A percentile compares a stretch with the other conserved stretches of the same genome.
Conservation (phyloP, 37 sponge, comb jelly and placozoan genomes). For the Geodia barretti region DNA sequence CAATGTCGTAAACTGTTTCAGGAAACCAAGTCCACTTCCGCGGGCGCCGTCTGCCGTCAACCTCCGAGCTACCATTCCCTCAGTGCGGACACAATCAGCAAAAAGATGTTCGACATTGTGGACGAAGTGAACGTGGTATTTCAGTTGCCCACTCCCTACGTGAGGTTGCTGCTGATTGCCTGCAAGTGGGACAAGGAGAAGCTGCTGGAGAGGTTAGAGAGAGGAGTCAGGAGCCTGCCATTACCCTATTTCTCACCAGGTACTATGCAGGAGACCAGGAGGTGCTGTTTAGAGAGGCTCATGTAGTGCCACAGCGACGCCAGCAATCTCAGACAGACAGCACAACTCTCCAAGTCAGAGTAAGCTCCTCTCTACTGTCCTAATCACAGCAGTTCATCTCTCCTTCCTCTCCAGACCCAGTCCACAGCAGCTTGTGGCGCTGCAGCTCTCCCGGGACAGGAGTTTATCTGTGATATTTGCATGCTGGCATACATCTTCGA, state of each 20-base stretch:
- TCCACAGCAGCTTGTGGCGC: constrained; percentile 74
- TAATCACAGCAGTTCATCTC: no score
- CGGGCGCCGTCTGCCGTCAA: background rate
- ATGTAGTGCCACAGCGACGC: constrained; percentile 56
- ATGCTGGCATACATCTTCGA: constrained; percentile 43
- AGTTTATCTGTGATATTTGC: constrained; percentile 85
- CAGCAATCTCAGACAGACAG: no score
- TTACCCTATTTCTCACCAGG: no score
- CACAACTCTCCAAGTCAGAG: no score
- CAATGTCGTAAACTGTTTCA: no score
- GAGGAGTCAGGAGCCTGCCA: no score
- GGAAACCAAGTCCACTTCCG: no score
- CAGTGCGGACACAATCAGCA: constrained; percentile 72
- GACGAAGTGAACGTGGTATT: constrained; percentile 84
- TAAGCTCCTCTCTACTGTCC: background rate
- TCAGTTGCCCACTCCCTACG: constrained; percentile 78
- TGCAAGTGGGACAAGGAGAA: constrained; percentile 97
- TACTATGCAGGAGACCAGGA: constrained; percentile 83
- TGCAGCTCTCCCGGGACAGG: constrained; percentile 67
- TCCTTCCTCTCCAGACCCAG: constrained; percentile 24
- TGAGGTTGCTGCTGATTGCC: constrained; percentile 72
- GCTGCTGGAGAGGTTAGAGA: constrained; percentile 81
- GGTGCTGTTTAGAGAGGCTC: constrained; percentile 80
- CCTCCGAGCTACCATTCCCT: constrained; percentile 25
- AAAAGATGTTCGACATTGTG: constrained; percentile 86